Evolutionary conservation across 30 jellyfish, hydroid and myxozoan genomes (phyloP), one percentile per base, ranked within the genome.

Genomic region (Aurelia aurita): DNA sequence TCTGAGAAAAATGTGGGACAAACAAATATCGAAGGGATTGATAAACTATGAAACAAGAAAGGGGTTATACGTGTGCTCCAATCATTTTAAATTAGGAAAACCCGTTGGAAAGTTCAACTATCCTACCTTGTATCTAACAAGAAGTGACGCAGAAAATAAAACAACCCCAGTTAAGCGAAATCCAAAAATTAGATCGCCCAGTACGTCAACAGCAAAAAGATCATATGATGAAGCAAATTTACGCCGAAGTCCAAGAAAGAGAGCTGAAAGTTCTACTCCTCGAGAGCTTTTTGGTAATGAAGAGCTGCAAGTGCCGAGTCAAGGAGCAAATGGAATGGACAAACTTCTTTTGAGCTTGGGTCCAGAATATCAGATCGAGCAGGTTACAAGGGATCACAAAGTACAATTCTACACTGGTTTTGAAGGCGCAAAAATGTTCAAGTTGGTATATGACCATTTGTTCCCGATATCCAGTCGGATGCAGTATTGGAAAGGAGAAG

Each of bases 401-500:
- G 87, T 74, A 2, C 87, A 32, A 3, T 74, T 74, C 16, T 74
- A 54, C 53, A 74, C 87, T 5, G 87, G 51, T 13, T 62, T 80
- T 20, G 35, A 62, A 20, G 53, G 19, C 6, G n/a, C 89, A 15
- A 59, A 31, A 9, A 29, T 31, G 12, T 80, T 80, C 35, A 53
- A 80, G 67, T 5, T 28, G n/a, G 29, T 80, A 3, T 80, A 28
- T 2, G 2, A 34, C 21, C 54, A 18, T 67, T 55, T 80, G 53
- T 14, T 23, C 7, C 87, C 72, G 13, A 28, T 63, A 8, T 89
- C 91, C 12, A 14, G 45, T 21, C 70, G 62, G 27, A 65, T 80
- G 91, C 88, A 65, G 68, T 80, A 80, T 53, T 80, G 91, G 79
- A 78, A 61, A 61, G 68, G 86, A 27, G 67, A 35, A 8, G 43